Conservation (phyloP, 2,797 vertebrate genomes). For the Todus mexicanus region DNA sequence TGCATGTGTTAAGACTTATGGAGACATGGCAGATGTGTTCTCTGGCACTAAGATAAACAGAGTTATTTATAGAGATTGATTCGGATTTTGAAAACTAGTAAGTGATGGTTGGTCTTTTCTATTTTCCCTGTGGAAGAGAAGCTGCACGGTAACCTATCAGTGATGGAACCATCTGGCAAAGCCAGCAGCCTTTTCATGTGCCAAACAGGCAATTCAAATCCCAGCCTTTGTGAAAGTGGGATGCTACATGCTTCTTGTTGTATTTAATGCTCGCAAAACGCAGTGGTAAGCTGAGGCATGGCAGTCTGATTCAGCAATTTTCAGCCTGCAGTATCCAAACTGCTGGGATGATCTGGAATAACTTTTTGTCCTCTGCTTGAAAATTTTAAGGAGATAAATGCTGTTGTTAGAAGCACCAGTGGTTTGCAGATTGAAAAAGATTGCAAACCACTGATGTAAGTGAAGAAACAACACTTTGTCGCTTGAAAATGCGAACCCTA, state of each 20-base stretch:
- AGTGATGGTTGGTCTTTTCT: neutral
- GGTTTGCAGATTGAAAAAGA: neutral
- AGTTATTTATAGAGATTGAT: slow-evolving; percentile 40
- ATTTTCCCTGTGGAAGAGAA: neutral
- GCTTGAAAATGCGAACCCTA: neutral
- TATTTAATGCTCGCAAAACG: neutral
- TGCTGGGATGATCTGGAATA: neutral
- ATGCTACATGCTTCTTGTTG: neutral
- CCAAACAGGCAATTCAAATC: neutral
- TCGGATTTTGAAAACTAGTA: slow-evolving; percentile 32
- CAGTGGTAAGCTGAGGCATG: neutral
- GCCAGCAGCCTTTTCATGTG: neutral
- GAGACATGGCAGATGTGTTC: neutral
- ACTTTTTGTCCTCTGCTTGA: neutral
- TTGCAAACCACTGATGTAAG: neutral
- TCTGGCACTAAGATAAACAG: slow-evolving; percentile 1
- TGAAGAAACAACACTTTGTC: neutral
- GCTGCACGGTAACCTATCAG: neutral
- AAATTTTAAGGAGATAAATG: neutral
- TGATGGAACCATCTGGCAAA: slow-evolving; percentile 23
- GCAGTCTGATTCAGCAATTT: slow-evolving; percentile 1
- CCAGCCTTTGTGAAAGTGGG: neutral
- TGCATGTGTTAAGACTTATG: neutral
- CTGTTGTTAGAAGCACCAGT: neutral
- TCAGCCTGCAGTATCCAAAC: neutral